phyloP scores from a whole-genome alignment of 2,888 invertebrate species.

The Petrolisthes manimaculis region DNA sequence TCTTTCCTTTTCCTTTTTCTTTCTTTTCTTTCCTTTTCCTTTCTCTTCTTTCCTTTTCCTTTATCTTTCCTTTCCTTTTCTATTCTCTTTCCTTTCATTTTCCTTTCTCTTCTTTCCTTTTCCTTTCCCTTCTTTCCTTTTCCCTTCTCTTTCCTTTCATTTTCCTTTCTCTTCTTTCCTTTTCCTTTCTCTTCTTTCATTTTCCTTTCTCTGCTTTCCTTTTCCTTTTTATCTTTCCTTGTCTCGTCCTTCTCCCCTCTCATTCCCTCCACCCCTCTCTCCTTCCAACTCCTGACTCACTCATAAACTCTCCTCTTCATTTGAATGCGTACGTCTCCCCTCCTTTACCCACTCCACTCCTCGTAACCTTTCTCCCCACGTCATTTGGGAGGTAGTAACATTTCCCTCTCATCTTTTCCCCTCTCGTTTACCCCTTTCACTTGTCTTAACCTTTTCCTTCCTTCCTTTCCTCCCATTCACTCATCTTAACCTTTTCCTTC shows the following conservation, averaged over 20 bases:
- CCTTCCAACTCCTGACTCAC: neutral
- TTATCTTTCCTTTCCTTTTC: neutral
- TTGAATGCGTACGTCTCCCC: neutral
- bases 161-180: neutral
- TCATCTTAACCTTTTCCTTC: neutral
- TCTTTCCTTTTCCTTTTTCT: slow-evolving; percentile 4
- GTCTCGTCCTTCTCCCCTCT: neutral
- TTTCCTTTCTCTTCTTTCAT: neutral
- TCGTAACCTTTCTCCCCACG: neutral
- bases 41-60: neutral
- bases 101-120: neutral
- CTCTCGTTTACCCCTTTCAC: neutral
- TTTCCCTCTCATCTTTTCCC: neutral
- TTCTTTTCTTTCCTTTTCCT: neutral
- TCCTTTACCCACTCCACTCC: neutral
- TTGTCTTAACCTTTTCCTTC: neutral
- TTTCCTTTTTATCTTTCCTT: neutral
- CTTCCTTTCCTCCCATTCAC: neutral
- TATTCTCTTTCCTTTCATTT: neutral
- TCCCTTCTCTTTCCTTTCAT: too few relatives aligned
- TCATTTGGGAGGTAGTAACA: neutral
- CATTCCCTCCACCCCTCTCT: neutral
- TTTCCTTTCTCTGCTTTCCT: neutral
- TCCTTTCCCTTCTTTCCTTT: neutral
- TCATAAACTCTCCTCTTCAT: neutral